These are phyloP conservation scores for Alligator sinensis DNA, from an alignment of 2,113 vertebrate genomes.

Conservation along the genomic window DNA sequence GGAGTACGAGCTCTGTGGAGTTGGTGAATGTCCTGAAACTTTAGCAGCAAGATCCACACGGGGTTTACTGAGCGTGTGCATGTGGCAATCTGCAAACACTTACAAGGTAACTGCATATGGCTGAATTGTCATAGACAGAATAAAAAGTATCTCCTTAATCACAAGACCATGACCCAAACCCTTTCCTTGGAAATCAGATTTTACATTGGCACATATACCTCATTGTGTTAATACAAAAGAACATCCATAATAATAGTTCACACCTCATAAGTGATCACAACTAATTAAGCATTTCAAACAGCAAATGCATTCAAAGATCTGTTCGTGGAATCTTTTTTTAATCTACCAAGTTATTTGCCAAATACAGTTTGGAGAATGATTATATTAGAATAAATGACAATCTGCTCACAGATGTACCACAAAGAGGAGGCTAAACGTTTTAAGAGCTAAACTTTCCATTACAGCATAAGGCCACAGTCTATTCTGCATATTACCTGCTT, in stretches of 20 bases:
- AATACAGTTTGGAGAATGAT: not conserved
- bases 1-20: not conserved
- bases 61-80: not conserved
- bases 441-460: not conserved
- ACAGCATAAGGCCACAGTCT: not conserved
- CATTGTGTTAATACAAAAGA: not conserved
- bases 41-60: not conserved
- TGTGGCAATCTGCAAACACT: not conserved
- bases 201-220: not conserved
- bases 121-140: not conserved
- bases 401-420: not conserved
- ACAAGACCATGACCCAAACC: not conserved
- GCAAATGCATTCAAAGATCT: not conserved
- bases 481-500: no score
- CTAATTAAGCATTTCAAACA: not conserved
- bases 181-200: not conserved
- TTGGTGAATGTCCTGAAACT: no score
- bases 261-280: not conserved
- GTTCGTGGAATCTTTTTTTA: not conserved
- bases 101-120: not conserved
- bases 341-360: not conserved
- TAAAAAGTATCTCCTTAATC: not conserved
- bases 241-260: not conserved
- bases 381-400: not conserved
- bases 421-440: not conserved